These are phyloP conservation scores for Mya arenaria DNA, from an alignment of 1,140 invertebrate genomes.

Conservation along the genomic window DNA sequence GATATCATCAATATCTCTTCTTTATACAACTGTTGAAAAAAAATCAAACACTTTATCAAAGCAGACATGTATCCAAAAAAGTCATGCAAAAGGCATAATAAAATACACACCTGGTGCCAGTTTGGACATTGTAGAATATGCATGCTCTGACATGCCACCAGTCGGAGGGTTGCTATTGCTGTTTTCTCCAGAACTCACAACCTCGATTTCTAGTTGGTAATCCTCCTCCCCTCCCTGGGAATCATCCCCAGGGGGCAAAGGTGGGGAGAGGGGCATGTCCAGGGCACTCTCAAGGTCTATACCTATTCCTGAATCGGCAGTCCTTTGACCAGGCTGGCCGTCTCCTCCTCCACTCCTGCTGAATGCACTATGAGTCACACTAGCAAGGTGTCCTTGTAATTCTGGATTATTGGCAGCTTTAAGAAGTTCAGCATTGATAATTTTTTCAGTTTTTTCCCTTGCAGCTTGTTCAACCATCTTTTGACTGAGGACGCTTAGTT, in stretches of 20 bases:
- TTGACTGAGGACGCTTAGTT: slow-evolving; percentile 85
- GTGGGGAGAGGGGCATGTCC: slow-evolving; percentile 62
- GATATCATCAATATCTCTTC: no score
- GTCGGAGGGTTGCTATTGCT: slow-evolving; percentile 52
- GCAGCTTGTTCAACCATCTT: slow-evolving; percentile 86
- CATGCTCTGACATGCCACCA: slow-evolving; percentile 82
- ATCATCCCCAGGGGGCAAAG: slow-evolving; percentile 53
- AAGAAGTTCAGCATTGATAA: slow-evolving; percentile 86
- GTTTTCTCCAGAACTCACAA: slow-evolving; percentile 60
- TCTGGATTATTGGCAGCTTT: slow-evolving; percentile 86
- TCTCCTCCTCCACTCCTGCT: slow-evolving; percentile 58
- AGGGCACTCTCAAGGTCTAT: slow-evolving; percentile 62
- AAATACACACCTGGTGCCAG: slow-evolving; percentile 68
- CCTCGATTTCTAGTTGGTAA: slow-evolving; percentile 73
- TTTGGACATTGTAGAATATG: slow-evolving; percentile 83
- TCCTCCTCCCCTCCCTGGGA: slow-evolving; percentile 64
- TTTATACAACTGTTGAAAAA: no score
- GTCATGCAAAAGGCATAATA: no score
- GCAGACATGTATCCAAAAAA: no score
- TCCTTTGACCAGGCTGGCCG: slow-evolving; percentile 29
- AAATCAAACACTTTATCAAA: no score
- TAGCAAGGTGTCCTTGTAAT: slow-evolving; percentile 84
- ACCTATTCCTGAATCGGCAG: slow-evolving; percentile 51
- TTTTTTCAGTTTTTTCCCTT: slow-evolving; percentile 87
- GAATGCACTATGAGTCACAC: slow-evolving; percentile 81